Conservation (phyloP, 64 coral and sea anemone genomes). For the Dendrophyllia cribrosa region DNA sequence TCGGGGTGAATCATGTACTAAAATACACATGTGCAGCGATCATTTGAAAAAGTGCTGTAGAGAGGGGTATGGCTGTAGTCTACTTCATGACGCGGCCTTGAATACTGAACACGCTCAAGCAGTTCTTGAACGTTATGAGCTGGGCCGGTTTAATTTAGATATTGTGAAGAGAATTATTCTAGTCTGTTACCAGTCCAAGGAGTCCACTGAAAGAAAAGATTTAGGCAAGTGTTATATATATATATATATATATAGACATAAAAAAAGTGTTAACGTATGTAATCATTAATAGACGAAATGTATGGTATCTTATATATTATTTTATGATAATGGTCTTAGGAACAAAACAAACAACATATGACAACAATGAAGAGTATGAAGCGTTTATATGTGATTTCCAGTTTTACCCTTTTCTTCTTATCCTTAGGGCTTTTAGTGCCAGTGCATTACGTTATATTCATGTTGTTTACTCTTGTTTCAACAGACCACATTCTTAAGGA, state of each 20-base stretch:
- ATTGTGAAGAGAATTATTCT: constrained; percentile 14
- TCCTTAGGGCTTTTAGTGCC: neutral
- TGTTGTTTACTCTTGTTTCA: too few relatives aligned
- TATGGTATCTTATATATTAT: too few relatives aligned
- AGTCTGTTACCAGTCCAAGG: neutral
- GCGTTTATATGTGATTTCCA: too few relatives aligned
- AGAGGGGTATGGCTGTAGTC: neutral
- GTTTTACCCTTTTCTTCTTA: neutral
- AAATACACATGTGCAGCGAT: constrained; percentile 40
- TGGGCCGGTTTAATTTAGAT: neutral
- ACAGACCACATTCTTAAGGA: constrained; percentile 5
- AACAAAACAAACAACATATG: too few relatives aligned
- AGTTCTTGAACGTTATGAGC: constrained; percentile 11
- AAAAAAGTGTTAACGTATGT: too few relatives aligned
- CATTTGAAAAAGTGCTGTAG: neutral
- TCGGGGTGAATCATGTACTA: constrained; percentile 13
- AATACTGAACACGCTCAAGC: neutral
- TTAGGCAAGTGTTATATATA: neutral
- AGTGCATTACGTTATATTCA: too few relatives aligned
- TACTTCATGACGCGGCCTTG: constrained; percentile 26
- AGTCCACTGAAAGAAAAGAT: neutral
- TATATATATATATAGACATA: too few relatives aligned
- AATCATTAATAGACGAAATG: too few relatives aligned
- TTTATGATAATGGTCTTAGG: too few relatives aligned
- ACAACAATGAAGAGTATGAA: too few relatives aligned